These are phyloP conservation scores for Sycophila sp. DNA, from an alignment of 1,140 invertebrate genomes.

Conservation along the genomic window DNA sequence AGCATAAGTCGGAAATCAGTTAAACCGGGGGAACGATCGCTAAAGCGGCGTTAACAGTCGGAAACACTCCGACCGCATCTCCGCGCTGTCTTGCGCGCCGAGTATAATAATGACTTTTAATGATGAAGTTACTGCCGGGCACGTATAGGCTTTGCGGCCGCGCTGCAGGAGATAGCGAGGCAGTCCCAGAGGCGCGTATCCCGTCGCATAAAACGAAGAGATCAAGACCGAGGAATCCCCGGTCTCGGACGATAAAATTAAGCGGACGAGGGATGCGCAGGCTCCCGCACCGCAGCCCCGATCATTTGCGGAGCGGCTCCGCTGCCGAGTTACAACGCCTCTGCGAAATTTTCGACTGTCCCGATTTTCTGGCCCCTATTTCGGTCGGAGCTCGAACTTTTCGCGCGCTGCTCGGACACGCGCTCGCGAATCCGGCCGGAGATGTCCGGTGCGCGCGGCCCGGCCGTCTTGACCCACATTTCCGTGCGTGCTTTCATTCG, in stretches of 20 bases:
- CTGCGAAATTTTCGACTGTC: constrained; percentile 12
- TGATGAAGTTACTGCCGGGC: constrained; percentile 13
- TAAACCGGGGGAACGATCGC: background rate
- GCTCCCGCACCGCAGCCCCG: background rate
- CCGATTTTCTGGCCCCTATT: background rate
- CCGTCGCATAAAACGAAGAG: background rate
- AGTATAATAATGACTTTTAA: constrained; percentile 3
- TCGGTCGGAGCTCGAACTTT: too few relatives aligned
- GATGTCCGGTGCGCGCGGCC: too few relatives aligned
- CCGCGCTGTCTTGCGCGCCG: too few relatives aligned
- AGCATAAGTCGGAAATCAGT: background rate
- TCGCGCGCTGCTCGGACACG: too few relatives aligned
- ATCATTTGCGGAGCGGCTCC: constrained; percentile 11
- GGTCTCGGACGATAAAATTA: constrained; percentile 19
- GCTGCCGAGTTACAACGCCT: background rate
- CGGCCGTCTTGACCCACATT: constrained; percentile 12
- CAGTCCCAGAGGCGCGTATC: background rate
- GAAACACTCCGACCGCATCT: background rate
- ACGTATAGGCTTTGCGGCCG: too few relatives aligned
- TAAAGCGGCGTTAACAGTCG: background rate
- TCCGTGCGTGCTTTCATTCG: background rate
- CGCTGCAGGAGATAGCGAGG: too few relatives aligned
- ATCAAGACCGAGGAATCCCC: background rate
- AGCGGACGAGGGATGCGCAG: too few relatives aligned
- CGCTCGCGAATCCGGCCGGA: too few relatives aligned